These are phyloP conservation scores for Hypotaenidia philippensis DNA, from an alignment of 2,797 vertebrate genomes.

Conservation along the genomic window DNA sequence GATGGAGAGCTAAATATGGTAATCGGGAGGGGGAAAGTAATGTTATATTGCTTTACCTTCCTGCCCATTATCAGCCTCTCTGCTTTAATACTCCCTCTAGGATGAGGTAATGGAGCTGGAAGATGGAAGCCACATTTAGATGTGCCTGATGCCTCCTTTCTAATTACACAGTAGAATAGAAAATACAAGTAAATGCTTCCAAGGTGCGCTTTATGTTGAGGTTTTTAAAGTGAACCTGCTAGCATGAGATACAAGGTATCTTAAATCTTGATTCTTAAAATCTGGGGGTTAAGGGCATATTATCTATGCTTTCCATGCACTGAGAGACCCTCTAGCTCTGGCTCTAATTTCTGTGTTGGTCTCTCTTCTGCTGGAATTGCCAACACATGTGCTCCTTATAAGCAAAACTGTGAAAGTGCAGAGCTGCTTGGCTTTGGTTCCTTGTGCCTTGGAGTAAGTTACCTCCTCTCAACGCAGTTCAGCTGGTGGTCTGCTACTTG, in stretches of 20 bases:
- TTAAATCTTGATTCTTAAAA: not conserved
- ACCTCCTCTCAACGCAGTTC: not conserved
- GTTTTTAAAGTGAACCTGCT: not conserved
- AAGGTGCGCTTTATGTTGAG: not conserved
- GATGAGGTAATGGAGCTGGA: not conserved
- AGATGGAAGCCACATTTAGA: not conserved
- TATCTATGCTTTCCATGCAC: not conserved
- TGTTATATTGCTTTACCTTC: not conserved
- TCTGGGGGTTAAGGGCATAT: not conserved
- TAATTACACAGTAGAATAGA: not conserved
- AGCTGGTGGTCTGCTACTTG: slow-evolving; percentile 59
- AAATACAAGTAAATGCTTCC: not conserved
- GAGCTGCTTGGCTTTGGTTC: not conserved
- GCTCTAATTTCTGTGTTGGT: not conserved
- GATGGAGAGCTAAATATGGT: not conserved
- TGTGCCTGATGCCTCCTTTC: not conserved
- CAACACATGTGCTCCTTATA: not conserved
- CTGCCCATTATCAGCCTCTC: not conserved
- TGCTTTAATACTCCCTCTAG: not conserved
- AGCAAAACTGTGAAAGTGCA: not conserved
- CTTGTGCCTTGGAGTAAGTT: not conserved
- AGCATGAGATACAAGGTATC: not conserved
- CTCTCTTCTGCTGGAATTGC: not conserved
- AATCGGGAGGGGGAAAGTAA: not conserved
- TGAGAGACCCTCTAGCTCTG: not conserved